These are phyloP conservation scores for Lamprotornis superbus DNA, from an alignment of 2,113 vertebrate genomes.

Conservation along the genomic window DNA sequence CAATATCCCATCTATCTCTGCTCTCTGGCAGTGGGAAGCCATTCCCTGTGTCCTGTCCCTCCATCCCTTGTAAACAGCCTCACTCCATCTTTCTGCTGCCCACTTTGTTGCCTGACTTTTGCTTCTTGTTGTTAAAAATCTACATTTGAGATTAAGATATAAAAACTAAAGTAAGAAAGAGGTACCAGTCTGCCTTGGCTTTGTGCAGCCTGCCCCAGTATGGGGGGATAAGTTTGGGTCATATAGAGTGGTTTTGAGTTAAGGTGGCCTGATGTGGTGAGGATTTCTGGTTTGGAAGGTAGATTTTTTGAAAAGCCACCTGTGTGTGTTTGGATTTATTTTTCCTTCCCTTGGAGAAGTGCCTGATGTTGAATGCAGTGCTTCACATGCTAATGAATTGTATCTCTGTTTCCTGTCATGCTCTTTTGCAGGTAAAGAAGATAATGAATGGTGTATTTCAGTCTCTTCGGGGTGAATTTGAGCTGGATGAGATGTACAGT, in stretches of 20 bases:
- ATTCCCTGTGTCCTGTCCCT: not conserved
- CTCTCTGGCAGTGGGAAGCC: not conserved
- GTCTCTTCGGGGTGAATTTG: slow-evolving; percentile 87
- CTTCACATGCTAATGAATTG: not conserved
- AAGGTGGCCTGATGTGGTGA: fast-evolving
- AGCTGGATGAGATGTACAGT: slow-evolving; percentile 83
- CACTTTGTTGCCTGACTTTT: not conserved
- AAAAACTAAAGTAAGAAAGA: not conserved
- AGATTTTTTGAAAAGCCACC: not conserved
- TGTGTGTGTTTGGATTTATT: not conserved
- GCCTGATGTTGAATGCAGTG: not conserved
- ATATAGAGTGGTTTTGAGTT: not conserved
- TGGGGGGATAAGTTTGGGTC: not conserved
- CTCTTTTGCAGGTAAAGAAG: slow-evolving; percentile 85
- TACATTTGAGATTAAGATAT: not conserved
- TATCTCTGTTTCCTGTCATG: not conserved
- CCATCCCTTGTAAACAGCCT: not conserved
- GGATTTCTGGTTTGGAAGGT: not conserved
- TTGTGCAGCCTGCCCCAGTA: not conserved
- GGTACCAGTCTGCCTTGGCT: not conserved
- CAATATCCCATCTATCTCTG: not conserved
- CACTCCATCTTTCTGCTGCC: not conserved
- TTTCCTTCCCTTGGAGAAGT: not conserved
- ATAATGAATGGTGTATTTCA: slow-evolving; percentile 97
- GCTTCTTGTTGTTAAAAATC: not conserved